Evolutionary conservation across 30 jellyfish, hydroid and myxozoan genomes (phyloP), one percentile per base, ranked within the genome.

Genomic region (Haliclystus octoradiatus): DNA sequence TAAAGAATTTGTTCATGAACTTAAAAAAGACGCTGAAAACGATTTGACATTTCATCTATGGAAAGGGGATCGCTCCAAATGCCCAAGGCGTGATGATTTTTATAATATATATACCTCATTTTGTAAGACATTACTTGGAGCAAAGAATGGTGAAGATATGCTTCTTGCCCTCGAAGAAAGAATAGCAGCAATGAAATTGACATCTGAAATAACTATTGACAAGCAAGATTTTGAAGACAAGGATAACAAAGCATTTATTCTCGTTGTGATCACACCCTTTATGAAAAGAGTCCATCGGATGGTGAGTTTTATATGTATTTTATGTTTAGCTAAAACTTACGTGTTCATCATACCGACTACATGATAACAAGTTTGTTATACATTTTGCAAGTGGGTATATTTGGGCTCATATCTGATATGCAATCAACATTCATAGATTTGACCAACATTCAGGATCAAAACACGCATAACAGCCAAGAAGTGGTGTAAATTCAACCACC

Each of bases 1-100:
- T 19, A 40, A 40, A 40, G 57, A 40, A 19, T 40, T 40, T 40
- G 19, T 40, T 19, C 9, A 19, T 40, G 57, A 40, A 9, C 19
- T 19, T 5, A 40, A 19, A 19, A 9, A 40, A 40, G 57, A 40
- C 14, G 9, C 14, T 19, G 19, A 40, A 19, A 19, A 40, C 57
- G 57, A 40, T 9, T 19, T 40, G 19, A 40, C 57, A 5, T 40
- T 40, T 19, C 57, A 40, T 19, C 19, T 40, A 19, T 9, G 14
- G 14, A 40, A 40, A 40, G 57, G 57, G 19, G 74, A 64, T 26
- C n/a, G n/a, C 5, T 64, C 74, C 14, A 64, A 4, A 64, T 25
- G 67, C 66, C 74, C 74, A 64, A 27, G 74, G 13, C n/a, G 74
- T 15, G 28, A 66, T 5, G 74, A 64, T 28, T 64, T 64, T 25